Percentiles rank a stretch among this genome's conserved stretches.
Conservation (phyloP, 1,140 invertebrate genomes). For the Anoplophora glabripennis region DNA sequence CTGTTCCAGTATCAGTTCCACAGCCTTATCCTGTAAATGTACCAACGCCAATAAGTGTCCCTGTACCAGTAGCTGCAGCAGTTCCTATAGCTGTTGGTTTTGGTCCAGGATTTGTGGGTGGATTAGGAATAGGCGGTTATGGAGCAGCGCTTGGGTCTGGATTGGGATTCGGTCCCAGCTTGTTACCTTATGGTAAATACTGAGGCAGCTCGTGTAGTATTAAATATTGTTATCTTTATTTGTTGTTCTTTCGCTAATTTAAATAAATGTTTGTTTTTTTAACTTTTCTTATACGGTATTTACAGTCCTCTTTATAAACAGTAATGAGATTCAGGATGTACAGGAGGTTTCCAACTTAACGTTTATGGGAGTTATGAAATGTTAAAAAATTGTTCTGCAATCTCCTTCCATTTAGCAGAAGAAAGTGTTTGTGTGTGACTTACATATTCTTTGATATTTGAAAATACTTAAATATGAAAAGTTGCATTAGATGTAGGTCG, state of each 20-base stretch:
- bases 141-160: constrained; percentile 16
- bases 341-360: too few species aligned
- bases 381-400: too few species aligned
- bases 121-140: too few species aligned
- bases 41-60: not conserved
- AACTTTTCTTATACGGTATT: too few species aligned
- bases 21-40: constrained; percentile 3
- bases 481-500: too few species aligned
- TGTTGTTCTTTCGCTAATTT: not conserved
- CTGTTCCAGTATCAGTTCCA: constrained; percentile 9
- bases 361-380: too few species aligned
- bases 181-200: not conserved
- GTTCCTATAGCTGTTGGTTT: constrained; percentile 2
- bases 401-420: too few species aligned
- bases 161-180: constrained; percentile 8
- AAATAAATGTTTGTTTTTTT: not conserved
- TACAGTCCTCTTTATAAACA: too few species aligned
- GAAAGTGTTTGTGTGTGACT: too few species aligned
- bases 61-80: not conserved
- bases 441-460: too few species aligned
- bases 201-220: constrained; percentile 6
- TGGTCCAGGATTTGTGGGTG: constrained; percentile 10
- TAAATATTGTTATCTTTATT: constrained; percentile 4
- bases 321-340: too few species aligned
- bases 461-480: too few species aligned